Evolutionary conservation across 2,888 invertebrate genomes (phyloP), one percentile per base, ranked within the genome.

Genomic region (Pristionchus maxplancki): DNA sequence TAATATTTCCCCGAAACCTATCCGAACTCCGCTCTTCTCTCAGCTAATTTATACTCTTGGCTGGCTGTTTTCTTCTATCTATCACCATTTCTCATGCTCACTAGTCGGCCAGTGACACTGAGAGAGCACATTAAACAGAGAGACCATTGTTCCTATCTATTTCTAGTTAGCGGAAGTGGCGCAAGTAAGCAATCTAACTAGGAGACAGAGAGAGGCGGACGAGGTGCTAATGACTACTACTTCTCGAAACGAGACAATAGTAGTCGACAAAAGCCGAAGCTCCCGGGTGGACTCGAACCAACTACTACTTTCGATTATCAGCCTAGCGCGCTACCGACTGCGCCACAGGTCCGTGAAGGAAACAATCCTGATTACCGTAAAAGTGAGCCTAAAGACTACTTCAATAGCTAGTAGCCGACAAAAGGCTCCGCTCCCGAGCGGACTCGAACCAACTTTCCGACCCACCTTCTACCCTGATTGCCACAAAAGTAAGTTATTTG

Each of bases 291-390:
- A 90, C 97, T 97, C 97, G 97, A 97, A 97, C 97, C 97, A 97
- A 97, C 97, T 97, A 97, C 97, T n/a, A n/a, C 97, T 97, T 97
- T 97, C 97, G 97, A 97, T 97, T 97, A 97, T 97, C 97, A 97
- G 97, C 97, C 97, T 97, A 97, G 97, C 97, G 97, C 97, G 97
- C 97, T 97, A 91, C 91, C 90, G 89, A 91, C 90, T 91, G 90
- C 91, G 91, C 91, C 91, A 91, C 90, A 90, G 90, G 90, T 20
- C n/a, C 3, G 5, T 9, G 15, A 17, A 58, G 58, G 5, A n/a
- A 24, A 58, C 74, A 3, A 8, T 20, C 11, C 48, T 78, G 78
- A 78, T 78, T 78, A 44, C 31, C 31, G 0, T 24, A 74, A 31
- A 71, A 71, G 71, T 71, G 71, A 71, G 71, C 37, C n/a, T 71